A percentile compares a stretch with the other conserved stretches of the same genome.
Evolutionary conservation across 2,888 invertebrate genomes (phyloP).

Genomic region (Drosophila mulleri): DNA sequence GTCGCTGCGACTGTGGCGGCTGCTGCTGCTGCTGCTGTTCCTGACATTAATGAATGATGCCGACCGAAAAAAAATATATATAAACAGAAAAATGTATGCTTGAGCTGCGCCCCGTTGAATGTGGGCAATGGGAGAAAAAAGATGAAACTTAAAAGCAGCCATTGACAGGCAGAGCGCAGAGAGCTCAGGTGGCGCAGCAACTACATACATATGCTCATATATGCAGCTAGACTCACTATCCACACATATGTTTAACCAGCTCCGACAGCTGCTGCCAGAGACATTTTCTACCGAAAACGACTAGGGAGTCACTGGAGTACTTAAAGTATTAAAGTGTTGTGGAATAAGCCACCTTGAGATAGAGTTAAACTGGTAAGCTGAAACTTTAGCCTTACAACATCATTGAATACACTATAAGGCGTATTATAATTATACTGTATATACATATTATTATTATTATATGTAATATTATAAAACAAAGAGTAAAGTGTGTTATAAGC

Average conservation of each 20-base stretch:
- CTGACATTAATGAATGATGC: conserved; percentile 77
- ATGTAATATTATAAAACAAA: background rate
- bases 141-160: conserved; percentile 41
- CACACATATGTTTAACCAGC: background rate
- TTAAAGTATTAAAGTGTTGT: too few relatives aligned
- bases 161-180: conserved; percentile 38
- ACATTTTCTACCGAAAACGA: background rate
- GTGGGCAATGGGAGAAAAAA: conserved; percentile 5
- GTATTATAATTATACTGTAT: too few relatives aligned
- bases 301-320: background rate
- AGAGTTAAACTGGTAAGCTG: background rate
- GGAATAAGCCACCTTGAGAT: background rate
- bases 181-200: conserved; percentile 4
- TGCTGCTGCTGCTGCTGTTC: conserved; percentile 29
- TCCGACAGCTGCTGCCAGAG: conserved; percentile 22
- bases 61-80: conserved; percentile 14
- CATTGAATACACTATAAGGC: too few relatives aligned
- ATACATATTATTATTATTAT: too few relatives aligned
- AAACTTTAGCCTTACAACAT: too few relatives aligned
- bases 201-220: background rate
- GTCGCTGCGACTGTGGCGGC: conserved; percentile 19
- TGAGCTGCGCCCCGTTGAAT: conserved; percentile 11
- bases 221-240: background rate
- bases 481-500: background rate
- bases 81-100: conserved; percentile 12